phyloP scores from a whole-genome alignment of 2,113 vertebrate species.

The Alethe castanea region DNA sequence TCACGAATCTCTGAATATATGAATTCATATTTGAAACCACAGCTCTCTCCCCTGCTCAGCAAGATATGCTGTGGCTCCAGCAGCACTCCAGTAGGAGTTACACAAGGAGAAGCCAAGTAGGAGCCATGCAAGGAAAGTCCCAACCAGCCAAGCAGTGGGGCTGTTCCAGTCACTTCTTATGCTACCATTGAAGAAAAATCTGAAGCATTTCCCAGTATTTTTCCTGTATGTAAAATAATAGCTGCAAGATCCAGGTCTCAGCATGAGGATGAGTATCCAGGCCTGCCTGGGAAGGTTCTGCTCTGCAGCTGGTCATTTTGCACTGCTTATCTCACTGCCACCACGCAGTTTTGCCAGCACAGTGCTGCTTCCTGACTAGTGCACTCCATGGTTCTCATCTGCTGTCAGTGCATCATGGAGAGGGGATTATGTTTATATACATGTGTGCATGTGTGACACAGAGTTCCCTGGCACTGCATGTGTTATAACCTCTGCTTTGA shows the following conservation, averaged over 20 bases:
- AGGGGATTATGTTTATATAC: background rate
- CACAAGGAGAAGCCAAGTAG: background rate
- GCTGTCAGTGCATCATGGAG: background rate
- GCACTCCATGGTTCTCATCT: background rate
- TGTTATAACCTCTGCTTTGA: background rate
- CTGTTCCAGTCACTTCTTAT: background rate
- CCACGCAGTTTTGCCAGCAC: background rate
- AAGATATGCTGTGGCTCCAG: background rate
- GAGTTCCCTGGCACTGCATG: background rate
- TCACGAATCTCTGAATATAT: background rate
- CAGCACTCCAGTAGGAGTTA: background rate
- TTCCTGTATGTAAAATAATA: background rate
- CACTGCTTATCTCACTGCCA: background rate
- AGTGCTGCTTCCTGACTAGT: background rate
- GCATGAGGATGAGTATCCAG: background rate
- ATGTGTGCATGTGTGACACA: background rate
- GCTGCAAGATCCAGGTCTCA: background rate
- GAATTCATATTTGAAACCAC: background rate
- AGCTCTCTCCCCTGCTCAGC: background rate
- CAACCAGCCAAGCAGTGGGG: background rate
- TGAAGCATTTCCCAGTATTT: background rate
- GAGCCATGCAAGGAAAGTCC: background rate
- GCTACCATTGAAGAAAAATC: background rate
- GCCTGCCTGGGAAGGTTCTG: background rate
- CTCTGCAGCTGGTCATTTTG: background rate